Evolutionary conservation across 1,140 invertebrate species (phyloP), one percentile per base, ranked within the genome.

Genomic region (Spodoptera litura): DNA sequence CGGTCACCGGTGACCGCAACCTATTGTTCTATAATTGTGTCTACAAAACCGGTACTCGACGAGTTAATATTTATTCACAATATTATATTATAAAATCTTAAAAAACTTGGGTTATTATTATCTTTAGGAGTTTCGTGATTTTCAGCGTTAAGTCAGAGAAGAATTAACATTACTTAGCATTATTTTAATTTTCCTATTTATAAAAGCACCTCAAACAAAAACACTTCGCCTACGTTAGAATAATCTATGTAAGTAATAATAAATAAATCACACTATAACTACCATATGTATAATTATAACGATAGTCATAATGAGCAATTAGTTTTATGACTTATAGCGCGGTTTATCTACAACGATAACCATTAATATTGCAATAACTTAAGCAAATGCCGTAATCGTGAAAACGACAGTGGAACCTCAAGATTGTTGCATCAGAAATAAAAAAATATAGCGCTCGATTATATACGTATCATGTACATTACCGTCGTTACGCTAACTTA

Each of bases 401-500:
- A 66, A 66, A 66, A 66, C 62, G 62, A 71, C 55, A 71, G 68
- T 71, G 55, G 68, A 56, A 56, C 31, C 38, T 66, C 15, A 62
- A 66, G 62, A 66, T 4, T 66, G 49, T 66, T 66, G 62, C 62
- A 49, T 66, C 62, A 66, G 38, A 56, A 56, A 56, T 49, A 8
- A 44, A 49, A 64, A 66, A 66, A 55, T 11, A 68, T 25, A 8
- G 38, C 51, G 15, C 25, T 58, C 31, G 4, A 25, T 58, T 11
- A 59, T 73, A 55, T 35, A 49, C 13, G 52, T 72, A n/a, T 31
- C 31, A 13, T 49, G 56, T 51, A 59, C 49, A 64, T 55, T 59
- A 64, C 53, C 70, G 58, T 79, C 66, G 85, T 86, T 79, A 81
- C 85, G 83, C 81, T 82, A 78, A 76, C 83, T 85, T 85, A 81